These are phyloP conservation scores for Eurytoma californica DNA, from an alignment of 2,888 invertebrate species.

Conservation along the genomic window DNA sequence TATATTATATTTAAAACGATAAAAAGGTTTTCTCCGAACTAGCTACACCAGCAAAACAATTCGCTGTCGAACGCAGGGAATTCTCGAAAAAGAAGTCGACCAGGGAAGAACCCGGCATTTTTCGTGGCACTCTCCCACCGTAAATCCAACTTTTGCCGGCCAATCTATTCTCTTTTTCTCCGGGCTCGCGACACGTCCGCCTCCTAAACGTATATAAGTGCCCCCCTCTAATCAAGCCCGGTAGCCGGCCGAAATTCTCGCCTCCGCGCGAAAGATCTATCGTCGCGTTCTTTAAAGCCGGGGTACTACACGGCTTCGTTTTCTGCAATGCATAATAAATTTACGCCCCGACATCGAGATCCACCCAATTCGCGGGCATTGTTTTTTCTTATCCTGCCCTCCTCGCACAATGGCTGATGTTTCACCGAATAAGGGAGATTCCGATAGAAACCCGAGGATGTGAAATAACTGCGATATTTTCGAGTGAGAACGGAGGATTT, in stretches of 20 bases:
- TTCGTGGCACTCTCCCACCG: conserved; percentile 34
- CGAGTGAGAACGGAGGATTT: neutral
- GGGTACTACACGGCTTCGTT: neutral
- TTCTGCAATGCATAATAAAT: conserved; percentile 21
- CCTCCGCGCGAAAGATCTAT: conserved; percentile 10
- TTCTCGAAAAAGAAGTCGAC: conserved; percentile 6
- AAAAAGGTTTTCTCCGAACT: no score
- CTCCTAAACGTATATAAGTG: conserved; percentile 12
- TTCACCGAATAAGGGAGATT: conserved; percentile 10
- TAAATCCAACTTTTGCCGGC: conserved; percentile 42
- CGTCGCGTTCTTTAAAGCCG: conserved; percentile 10
- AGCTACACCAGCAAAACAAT: no score
- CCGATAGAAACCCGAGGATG: conserved; percentile 6
- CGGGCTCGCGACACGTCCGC: conserved; percentile 11
- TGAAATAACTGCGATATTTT: conserved; percentile 41
- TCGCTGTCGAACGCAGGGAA: neutral
- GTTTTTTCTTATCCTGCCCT: conserved; percentile 19
- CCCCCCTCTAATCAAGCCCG: conserved; percentile 40
- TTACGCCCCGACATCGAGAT: conserved; percentile 24
- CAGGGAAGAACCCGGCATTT: conserved; percentile 15
- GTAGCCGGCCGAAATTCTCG: conserved; percentile 23
- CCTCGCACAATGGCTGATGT: neutral
- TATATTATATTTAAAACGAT: no score
- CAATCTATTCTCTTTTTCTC: conserved; percentile 37
- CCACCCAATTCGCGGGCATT: conserved; percentile 28